These are phyloP conservation scores for Agonum fuliginosum DNA, from an alignment of 2,888 invertebrate genomes.

Conservation along the genomic window DNA sequence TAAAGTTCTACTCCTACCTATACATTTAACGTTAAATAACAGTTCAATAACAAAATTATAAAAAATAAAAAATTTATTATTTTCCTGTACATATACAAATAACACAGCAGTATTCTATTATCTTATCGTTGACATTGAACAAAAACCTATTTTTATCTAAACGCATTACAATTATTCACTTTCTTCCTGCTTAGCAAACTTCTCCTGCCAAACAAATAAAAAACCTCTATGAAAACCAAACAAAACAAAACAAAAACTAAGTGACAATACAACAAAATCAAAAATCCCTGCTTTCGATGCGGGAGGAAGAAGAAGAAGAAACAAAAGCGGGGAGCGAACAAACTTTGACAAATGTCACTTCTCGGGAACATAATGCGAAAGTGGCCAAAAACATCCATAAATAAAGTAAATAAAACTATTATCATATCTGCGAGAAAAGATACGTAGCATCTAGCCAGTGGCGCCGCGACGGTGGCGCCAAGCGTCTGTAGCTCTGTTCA, in stretches of 20 bases:
- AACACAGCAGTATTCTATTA: too few species aligned
- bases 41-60: too few species aligned
- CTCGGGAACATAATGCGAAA: slow-evolving; percentile 62
- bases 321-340: slow-evolving; percentile 46
- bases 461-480: slow-evolving; percentile 51
- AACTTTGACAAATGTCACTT: slow-evolving; percentile 59
- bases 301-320: slow-evolving; percentile 40
- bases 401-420: slow-evolving; percentile 72
- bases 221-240: background rate
- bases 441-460: slow-evolving; percentile 37
- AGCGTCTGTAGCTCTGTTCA: slow-evolving; percentile 30
- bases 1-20: too few species aligned
- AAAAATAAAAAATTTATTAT: too few species aligned
- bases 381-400: slow-evolving; percentile 72
- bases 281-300: background rate
- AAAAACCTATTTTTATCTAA: background rate
- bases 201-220: background rate
- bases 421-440: slow-evolving; percentile 63
- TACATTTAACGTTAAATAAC: too few species aligned
- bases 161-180: background rate
- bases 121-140: slow-evolving; percentile 3
- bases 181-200: slow-evolving; percentile 1
- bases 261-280: background rate
- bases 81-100: too few species aligned
- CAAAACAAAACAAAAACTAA: background rate